Evolutionary conservation across 1,140 invertebrate genomes (phyloP).

Genomic region (Micrasema longulum): DNA sequence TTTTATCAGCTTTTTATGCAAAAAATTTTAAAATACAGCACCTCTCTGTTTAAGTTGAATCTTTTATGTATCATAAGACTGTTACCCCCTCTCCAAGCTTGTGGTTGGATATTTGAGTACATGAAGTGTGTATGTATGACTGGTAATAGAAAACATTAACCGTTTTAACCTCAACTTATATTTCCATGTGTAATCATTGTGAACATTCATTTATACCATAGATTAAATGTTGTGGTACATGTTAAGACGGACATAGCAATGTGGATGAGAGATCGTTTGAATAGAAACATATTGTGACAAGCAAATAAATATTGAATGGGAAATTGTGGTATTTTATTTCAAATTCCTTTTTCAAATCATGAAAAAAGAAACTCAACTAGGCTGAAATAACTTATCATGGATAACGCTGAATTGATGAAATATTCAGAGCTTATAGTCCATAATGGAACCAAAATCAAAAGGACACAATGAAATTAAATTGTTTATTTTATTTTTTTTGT

Average conservation of each 20-base stretch:
- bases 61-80: too few relatives aligned
- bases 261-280: slow-evolving; percentile 3
- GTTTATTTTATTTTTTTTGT: too few relatives aligned
- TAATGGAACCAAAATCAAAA: too few relatives aligned
- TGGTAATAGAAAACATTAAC: slow-evolving; percentile 9
- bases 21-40: too few relatives aligned
- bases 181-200: slow-evolving; percentile 17
- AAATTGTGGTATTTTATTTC: background rate
- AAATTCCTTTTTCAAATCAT: background rate
- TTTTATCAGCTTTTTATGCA: background rate
- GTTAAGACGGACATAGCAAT: slow-evolving; percentile 5
- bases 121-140: slow-evolving; percentile 1
- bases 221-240: slow-evolving; percentile 34
- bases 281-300: slow-evolving; percentile 21
- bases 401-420: too few relatives aligned
- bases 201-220: slow-evolving; percentile 35
- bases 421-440: too few relatives aligned
- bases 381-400: too few relatives aligned
- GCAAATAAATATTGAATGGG: slow-evolving; percentile 35
- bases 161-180: slow-evolving; percentile 29
- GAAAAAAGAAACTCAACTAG: too few relatives aligned
- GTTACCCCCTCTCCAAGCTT: too few relatives aligned
- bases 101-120: too few relatives aligned
- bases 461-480: too few relatives aligned
- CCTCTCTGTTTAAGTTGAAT: too few relatives aligned